These are phyloP conservation scores for Periplaneta americana DNA, from an alignment of 1,140 invertebrate genomes.

Conservation along the genomic window DNA sequence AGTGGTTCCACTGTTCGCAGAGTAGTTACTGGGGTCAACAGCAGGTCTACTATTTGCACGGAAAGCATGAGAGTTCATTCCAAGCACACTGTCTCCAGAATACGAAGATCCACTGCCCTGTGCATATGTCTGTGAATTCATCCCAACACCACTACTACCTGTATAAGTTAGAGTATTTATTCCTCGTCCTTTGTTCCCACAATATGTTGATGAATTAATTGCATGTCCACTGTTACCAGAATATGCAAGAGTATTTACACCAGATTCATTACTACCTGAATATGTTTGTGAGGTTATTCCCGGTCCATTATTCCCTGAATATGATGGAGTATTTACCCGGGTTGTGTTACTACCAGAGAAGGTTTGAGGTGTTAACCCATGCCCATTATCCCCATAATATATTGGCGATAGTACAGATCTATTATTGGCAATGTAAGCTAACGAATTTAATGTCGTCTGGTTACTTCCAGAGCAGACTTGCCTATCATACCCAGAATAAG, in stretches of 20 bases:
- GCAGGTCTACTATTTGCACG: no score
- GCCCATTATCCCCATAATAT: neutral
- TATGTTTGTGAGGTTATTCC: neutral
- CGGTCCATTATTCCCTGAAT: neutral
- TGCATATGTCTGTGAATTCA: neutral
- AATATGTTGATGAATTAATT: neutral
- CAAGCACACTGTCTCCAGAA: neutral
- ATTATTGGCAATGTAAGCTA: neutral
- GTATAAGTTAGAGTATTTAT: neutral
- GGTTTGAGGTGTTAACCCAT: neutral
- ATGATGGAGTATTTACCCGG: neutral
- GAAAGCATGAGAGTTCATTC: no score
- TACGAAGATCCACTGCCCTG: no score
- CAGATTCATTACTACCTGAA: neutral
- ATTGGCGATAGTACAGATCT: neutral
- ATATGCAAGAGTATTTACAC: neutral
- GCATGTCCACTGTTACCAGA: neutral
- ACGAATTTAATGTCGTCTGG: neutral
- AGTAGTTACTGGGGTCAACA: no score
- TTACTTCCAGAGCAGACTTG: neutral
- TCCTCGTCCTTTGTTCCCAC: neutral
- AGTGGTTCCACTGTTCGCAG: no score
- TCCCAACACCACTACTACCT: neutral
- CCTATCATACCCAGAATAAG: neutral
- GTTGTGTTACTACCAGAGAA: neutral